Evolutionary conservation across 2,888 invertebrate species (phyloP), one percentile per base, ranked within the genome.

Genomic region (Cybosia mesomella): DNA sequence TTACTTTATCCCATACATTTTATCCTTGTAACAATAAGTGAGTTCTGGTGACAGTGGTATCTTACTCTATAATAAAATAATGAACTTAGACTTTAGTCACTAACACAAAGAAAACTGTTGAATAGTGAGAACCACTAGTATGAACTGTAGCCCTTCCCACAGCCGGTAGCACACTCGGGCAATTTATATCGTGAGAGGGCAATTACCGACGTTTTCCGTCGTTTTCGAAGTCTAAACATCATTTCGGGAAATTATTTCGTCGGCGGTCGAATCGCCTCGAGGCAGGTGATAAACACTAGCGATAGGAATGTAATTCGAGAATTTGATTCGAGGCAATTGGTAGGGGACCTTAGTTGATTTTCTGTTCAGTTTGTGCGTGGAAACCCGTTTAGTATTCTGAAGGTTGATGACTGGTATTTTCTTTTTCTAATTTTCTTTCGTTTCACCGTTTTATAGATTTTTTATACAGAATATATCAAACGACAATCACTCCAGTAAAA

Each of bases 121-220:
- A 7, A 69, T 65, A 62, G 74, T 81, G 85, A 85, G 82, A 77
- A 76, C 71, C 68, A 59, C 58, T 77, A 82, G 90, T 91, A 88
- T 76, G 69, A 69, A 60, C 65, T 54, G 67, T 34, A 84, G 85
- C 83, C 87, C 89, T 86, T 86, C 90, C 89, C 86, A 87, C 87
- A 88, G 87, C 87, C 89, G 89, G 90, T 85, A 88, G 89, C 89
- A 90, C 90, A 90, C 91, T 91, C 91, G 88, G 91, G 89, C 92
- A 92, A 92, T 92, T 92, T 93, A 91, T 91, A 91, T 86, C 83
- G 88, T 90, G 89, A 89, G 91, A 87, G 89, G 91, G 91, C 91
- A 91, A 92, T 92, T 92, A 92, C 91, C 80, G 85, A 84, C 85
- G 86, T 87, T 91, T 90, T 89, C 88, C 91, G 88, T 86, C 90